phyloP scores from a whole-genome alignment of 2,797 vertebrate genomes.

The Nannoperca obscura region DNA sequence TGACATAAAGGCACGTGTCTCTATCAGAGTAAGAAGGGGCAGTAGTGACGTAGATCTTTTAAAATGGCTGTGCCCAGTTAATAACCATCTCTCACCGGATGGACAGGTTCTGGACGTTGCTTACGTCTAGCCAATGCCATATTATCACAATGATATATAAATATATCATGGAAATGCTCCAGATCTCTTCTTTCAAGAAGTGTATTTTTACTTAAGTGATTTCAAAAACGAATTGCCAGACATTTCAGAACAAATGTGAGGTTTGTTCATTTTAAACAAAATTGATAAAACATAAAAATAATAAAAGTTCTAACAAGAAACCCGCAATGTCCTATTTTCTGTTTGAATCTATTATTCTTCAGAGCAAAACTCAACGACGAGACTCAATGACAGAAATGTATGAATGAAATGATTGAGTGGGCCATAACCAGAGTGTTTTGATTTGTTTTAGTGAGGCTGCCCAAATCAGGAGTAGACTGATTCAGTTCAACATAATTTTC shows the following conservation, averaged over 20 bases:
- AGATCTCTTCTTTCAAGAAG: background rate
- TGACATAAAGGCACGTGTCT: background rate
- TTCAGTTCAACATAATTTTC: slow-evolving; percentile 26
- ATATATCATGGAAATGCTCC: background rate
- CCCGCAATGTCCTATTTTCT: background rate
- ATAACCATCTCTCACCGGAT: background rate
- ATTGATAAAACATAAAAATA: background rate
- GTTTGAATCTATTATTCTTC: slow-evolving; percentile 12
- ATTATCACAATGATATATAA: background rate
- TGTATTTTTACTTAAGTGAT: background rate
- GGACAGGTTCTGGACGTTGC: background rate
- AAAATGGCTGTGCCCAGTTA: background rate
- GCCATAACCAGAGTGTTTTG: slow-evolving; percentile 2
- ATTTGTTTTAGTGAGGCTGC: slow-evolving; percentile 22
- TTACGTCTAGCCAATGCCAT: background rate
- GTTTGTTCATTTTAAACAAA: background rate
- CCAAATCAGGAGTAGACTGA: slow-evolving; percentile 24
- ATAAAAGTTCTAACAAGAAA: background rate
- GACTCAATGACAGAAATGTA: background rate
- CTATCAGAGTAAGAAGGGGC: background rate
- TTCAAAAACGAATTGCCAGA: background rate
- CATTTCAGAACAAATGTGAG: background rate
- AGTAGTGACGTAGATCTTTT: no score
- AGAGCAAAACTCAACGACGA: slow-evolving; percentile 9
- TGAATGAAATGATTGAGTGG: slow-evolving; percentile 26